Evolutionary conservation across 2,113 vertebrate genomes (phyloP).

Genomic region (Rhagologus leucostigma): DNA sequence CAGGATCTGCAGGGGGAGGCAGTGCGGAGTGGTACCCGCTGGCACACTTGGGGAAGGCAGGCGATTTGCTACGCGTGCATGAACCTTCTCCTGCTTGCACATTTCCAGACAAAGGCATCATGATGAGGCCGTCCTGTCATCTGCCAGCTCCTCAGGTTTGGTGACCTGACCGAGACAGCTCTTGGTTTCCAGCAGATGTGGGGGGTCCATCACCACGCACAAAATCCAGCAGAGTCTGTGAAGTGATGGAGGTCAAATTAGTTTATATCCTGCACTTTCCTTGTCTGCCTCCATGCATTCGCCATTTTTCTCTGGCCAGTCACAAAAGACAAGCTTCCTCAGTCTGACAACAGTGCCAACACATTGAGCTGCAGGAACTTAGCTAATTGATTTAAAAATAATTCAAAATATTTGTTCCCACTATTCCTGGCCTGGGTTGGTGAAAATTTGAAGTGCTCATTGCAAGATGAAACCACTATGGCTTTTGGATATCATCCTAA

Average conservation of each 20-base stretch:
- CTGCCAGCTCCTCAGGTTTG: neutral
- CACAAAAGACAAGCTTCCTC: neutral
- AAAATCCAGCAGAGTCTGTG: neutral
- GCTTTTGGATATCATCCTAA: neutral
- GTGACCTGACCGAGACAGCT: neutral
- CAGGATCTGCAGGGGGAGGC: neutral
- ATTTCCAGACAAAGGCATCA: neutral
- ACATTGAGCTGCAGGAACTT: neutral
- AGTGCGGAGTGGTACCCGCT: neutral
- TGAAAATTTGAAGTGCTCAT: neutral
- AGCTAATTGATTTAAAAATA: neutral
- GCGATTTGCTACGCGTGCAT: neutral
- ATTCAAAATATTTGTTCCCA: neutral
- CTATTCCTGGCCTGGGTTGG: neutral
- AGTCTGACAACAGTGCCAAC: neutral
- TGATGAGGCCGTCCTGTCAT: neutral
- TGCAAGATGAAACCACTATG: neutral
- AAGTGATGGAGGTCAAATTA: neutral
- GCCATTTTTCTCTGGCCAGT: neutral
- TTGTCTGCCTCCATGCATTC: neutral
- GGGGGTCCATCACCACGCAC: neutral
- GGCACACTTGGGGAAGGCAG: neutral
- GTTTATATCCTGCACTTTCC: neutral
- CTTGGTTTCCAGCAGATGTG: neutral
- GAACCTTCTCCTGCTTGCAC: neutral